phyloP scores from a whole-genome alignment of 53 echinoderm and acorn worm species.

The Paracentrotus lividus region DNA sequence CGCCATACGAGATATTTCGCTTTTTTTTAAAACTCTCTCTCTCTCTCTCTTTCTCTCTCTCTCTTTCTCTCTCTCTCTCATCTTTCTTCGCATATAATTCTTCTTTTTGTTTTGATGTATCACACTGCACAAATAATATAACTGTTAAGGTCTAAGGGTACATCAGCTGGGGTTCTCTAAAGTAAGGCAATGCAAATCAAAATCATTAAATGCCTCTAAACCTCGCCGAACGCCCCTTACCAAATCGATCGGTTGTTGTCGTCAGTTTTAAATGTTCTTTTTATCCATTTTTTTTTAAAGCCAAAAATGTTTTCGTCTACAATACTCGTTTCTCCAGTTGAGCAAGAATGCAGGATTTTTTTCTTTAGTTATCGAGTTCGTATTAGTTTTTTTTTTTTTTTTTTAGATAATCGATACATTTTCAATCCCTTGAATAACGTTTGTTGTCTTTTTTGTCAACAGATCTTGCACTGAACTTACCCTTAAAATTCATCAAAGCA shows the following conservation, averaged over 20 bases:
- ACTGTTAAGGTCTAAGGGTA: background rate
- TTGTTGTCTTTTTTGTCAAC: too few relatives aligned
- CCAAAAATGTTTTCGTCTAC: background rate
- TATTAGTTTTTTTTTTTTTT: too few relatives aligned
- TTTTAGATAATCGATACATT: too few relatives aligned
- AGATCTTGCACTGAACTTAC: too few relatives aligned
- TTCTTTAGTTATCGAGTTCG: too few relatives aligned
- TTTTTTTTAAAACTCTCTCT: background rate
- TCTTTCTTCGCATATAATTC: background rate
- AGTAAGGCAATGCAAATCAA: slow-evolving; percentile 21
- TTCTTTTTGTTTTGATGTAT: background rate
- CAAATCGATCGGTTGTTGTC: background rate
- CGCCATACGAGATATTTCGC: too few relatives aligned
- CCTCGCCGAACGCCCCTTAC: background rate
- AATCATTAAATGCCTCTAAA: slow-evolving; percentile 9
- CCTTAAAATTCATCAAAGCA: too few relatives aligned
- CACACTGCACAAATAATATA: background rate
- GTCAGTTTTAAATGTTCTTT: background rate
- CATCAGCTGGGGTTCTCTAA: background rate
- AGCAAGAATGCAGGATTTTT: too few relatives aligned
- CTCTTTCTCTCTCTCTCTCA: background rate
- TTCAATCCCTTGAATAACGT: too few relatives aligned
- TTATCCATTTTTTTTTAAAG: too few relatives aligned
- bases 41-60: background rate
- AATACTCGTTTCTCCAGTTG: too few relatives aligned